Conservation (phyloP, 2,888 invertebrate species). For the Pemphredon lugubris region DNA sequence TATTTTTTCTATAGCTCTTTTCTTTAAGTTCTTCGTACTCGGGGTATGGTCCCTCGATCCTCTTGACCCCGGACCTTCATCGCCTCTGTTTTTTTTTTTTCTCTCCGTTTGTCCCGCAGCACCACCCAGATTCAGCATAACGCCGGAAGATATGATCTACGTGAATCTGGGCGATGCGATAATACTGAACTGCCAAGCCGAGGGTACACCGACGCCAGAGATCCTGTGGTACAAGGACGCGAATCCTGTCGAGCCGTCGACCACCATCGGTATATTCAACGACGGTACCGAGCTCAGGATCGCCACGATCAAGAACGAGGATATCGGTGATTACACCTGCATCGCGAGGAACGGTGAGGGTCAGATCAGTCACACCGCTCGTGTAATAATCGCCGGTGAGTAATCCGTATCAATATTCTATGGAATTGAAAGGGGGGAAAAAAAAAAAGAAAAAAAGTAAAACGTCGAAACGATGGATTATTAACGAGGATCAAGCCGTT, state of each 20-base stretch:
- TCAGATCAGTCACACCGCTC: conserved; percentile 96
- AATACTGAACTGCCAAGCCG: conserved; percentile 97
- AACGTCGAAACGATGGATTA: too few relatives aligned
- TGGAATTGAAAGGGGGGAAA: neutral
- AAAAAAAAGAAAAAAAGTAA: too few relatives aligned
- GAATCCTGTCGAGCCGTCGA: conserved; percentile 93
- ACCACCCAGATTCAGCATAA: conserved; percentile 96
- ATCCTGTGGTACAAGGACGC: conserved; percentile 98
- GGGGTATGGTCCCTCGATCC: conserved; percentile 9
- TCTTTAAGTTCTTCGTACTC: neutral
- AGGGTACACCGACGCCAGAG: conserved; percentile 97
- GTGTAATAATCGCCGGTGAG: conserved; percentile 95
- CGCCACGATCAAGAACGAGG: conserved; percentile 94
- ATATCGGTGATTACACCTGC: conserved; percentile 98
- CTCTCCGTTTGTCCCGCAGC: conserved; percentile 81
- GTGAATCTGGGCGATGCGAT: conserved; percentile 98
- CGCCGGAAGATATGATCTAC: conserved; percentile 97
- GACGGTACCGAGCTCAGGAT: conserved; percentile 97
- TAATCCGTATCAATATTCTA: neutral
- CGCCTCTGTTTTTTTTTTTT: conserved; percentile 8
- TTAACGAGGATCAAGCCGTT: too few relatives aligned
- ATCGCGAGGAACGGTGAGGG: conserved; percentile 98
- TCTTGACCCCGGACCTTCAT: conserved; percentile 4
- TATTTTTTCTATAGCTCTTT: too few relatives aligned
- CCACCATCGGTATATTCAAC: conserved; percentile 94